phyloP scores from a whole-genome alignment of 2,113 vertebrate genomes.

The Puffinus mauretanicus region DNA sequence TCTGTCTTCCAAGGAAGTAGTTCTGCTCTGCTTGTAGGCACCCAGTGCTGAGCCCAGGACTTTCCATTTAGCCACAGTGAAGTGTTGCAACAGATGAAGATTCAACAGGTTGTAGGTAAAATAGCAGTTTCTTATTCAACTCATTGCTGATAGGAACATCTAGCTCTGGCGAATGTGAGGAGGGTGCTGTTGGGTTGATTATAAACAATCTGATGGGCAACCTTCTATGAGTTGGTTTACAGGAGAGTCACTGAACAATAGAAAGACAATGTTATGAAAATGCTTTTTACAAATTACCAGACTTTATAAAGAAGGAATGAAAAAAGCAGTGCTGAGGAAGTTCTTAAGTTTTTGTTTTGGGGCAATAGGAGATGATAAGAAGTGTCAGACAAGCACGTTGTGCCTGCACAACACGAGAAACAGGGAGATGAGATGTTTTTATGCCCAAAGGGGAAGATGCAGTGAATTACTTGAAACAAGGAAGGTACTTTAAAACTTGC shows the following conservation, averaged over 20 bases:
- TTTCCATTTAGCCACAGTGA: neutral
- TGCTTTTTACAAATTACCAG: neutral
- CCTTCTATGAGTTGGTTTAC: neutral
- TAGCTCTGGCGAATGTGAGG: neutral
- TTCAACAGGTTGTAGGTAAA: neutral
- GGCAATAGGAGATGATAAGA: neutral
- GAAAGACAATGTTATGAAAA: neutral
- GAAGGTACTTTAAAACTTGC: neutral
- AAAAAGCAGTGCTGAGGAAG: neutral
- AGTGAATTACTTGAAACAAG: neutral
- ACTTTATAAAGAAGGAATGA: neutral
- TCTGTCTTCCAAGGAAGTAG: neutral
- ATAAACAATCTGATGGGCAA: neutral
- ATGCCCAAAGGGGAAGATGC: neutral
- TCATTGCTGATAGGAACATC: too few relatives aligned
- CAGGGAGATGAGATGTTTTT: accelerated
- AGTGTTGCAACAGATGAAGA: neutral
- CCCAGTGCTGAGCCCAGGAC: neutral
- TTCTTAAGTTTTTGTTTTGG: neutral
- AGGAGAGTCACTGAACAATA: neutral
- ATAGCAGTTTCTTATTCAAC: neutral
- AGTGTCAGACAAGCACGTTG: accelerated
- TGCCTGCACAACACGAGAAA: neutral
- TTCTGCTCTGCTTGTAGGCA: neutral
- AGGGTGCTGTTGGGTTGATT: neutral